A percentile compares a stretch with the other conserved stretches of the same genome.
Evolutionary conservation across 1,140 invertebrate species (phyloP).

Genomic region (Temnothorax curvispinosus): DNA sequence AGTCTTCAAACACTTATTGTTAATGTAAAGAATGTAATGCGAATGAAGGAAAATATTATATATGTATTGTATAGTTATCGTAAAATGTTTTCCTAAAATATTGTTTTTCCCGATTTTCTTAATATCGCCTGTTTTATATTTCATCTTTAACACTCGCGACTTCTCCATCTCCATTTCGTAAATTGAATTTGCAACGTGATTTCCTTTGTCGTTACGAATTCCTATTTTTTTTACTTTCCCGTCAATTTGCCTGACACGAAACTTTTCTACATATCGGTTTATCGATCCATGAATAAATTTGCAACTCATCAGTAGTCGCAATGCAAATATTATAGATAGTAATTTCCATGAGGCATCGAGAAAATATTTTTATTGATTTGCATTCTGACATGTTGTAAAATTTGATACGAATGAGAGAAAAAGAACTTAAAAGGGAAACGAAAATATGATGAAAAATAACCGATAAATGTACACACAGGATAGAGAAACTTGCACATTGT

Average conservation of each 20-base stretch:
- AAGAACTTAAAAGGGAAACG: not conserved
- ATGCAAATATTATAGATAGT: conserved; percentile 15
- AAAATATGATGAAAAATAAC: conserved; percentile 2
- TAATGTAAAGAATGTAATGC: not conserved
- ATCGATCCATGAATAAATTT: conserved; percentile 51
- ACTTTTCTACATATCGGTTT: conserved; percentile 40
- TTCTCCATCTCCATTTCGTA: conserved; percentile 2
- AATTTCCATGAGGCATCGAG: conserved; percentile 16
- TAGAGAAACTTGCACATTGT: not conserved
- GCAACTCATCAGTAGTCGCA: not conserved
- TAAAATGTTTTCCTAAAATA: not conserved
- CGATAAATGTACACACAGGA: not conserved
- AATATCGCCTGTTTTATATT: not conserved
- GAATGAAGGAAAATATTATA: too few relatives aligned
- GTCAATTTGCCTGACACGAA: not conserved
- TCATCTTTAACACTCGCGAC: not conserved
- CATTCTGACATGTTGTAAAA: not conserved
- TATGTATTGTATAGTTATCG: not conserved
- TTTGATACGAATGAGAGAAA: not conserved
- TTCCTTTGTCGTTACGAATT: not conserved
- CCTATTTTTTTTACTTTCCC: not conserved
- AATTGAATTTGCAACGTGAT: conserved; percentile 2
- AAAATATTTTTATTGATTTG: conserved; percentile 44
- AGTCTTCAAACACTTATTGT: not conserved
- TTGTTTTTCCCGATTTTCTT: not conserved